Base-by-base conservation (phyloP, 2,113 vertebrate genomes). In the Hyperoodon ampullatus region DNA sequence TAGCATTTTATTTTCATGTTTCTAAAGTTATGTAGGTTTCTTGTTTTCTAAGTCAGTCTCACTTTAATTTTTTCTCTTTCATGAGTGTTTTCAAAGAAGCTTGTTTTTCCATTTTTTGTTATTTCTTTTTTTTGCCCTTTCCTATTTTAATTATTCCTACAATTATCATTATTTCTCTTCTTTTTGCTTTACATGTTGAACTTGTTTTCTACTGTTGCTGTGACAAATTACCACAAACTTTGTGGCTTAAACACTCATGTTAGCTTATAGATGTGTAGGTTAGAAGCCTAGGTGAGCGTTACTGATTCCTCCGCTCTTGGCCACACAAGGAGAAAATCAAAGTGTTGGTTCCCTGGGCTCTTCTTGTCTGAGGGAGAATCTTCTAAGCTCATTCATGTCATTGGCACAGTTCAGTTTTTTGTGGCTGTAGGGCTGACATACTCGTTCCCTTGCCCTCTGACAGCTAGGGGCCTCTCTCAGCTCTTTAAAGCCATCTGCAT, bases 121-220 rank as follows among this genome's bases (percentile, higher is more conserved):
- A 80, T 42, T 47, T 44, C 12, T 2, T 77, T 53, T 26, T 96
- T 90, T 24, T 63, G 5, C 61, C 7, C 11, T 77, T 47, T 92
- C 70, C 26, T 19, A 53, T 90, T 68, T 86, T 65, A 80, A 90
- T 53, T 86, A 68, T 39, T 42, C 15, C 14, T 93, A 50, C 7
- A 78, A 30, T 71, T 63, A 70, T 90, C 39, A 77, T 71, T 78
- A 47, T 50, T 83, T 53, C 13, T 60, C 14, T 93, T 93, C 6
- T 39, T 81, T 93, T 50, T 28, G 18, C 11, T 71, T 65, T 21
- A 78, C 61, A 60, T 58, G 24, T 82, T 35, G 13, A 2, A 50
- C 15, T 58, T 35, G 2, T 19, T 88, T 72, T 80, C 14, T 95
- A 39, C 30, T 42, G 10, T 23, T 86, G 24, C 16, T 53, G 1